Percentiles rank a stretch among this genome's conserved stretches.
Evolutionary conservation across 2,888 invertebrate species (phyloP).

Genomic region (Protonemura montana): DNA sequence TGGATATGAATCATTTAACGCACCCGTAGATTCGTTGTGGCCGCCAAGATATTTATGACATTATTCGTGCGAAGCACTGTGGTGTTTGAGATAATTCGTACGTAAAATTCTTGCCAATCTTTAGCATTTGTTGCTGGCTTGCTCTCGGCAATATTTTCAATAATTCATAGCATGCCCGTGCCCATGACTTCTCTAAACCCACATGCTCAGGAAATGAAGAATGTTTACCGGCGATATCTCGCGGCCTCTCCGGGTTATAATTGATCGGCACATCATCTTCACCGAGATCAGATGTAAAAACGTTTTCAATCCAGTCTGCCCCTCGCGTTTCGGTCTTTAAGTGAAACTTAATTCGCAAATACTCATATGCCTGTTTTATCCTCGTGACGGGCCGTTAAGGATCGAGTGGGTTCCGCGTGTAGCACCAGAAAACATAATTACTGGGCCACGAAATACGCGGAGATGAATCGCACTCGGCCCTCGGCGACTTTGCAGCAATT

Average conservation of each 20-base stretch:
- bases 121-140: not conserved
- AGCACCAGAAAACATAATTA: not conserved
- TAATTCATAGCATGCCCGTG: not conserved
- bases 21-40: too few relatives aligned
- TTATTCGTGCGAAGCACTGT: too few relatives aligned
- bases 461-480: not conserved
- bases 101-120: not conserved
- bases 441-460: not conserved
- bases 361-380: not conserved
- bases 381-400: not conserved
- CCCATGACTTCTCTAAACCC: not conserved
- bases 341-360: not conserved
- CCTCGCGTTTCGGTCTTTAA: not conserved
- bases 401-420: not conserved
- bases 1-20: too few relatives aligned
- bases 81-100: too few relatives aligned
- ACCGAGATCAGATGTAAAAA: constrained; percentile 7
- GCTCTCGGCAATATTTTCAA: not conserved
- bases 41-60: too few relatives aligned
- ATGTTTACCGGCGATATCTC: not conserved
- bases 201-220: not conserved
- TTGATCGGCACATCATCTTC: constrained; percentile 7
- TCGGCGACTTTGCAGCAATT: not conserved
- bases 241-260: not conserved
- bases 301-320: not conserved